Percentiles rank a stretch among this genome's conserved stretches.
These are phyloP conservation scores for Helicoverpa armigera DNA, from an alignment of 1,140 invertebrate species.

Conservation along the genomic window DNA sequence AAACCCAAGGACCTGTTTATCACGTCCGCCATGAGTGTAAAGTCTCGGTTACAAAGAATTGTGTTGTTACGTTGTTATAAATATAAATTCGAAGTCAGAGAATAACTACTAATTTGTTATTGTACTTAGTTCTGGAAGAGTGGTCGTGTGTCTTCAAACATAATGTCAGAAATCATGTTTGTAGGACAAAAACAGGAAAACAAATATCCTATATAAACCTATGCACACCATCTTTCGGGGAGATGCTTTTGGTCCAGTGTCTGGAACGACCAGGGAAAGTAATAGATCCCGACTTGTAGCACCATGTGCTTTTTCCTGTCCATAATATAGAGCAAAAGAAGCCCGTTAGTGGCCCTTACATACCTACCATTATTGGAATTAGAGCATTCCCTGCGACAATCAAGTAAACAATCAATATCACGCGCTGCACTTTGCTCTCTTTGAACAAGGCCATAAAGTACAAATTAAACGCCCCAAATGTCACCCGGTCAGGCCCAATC, in stretches of 20 bases:
- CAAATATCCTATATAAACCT: too few relatives aligned
- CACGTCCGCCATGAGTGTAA: background rate
- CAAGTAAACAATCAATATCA: background rate
- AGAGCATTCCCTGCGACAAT: background rate
- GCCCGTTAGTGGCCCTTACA: background rate
- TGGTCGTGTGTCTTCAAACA: too few relatives aligned
- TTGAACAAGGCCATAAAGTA: background rate
- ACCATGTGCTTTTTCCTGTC: too few relatives aligned
- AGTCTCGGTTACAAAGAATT: background rate
- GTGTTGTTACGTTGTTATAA: background rate
- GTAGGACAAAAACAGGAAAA: background rate
- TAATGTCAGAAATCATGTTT: background rate
- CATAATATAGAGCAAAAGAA: too few relatives aligned
- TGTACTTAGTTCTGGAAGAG: too few relatives aligned
- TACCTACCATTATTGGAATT: background rate
- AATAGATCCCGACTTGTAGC: too few relatives aligned
- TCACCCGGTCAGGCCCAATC: slow-evolving; percentile 50
- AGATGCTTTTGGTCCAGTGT: too few relatives aligned
- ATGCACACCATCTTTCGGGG: too few relatives aligned
- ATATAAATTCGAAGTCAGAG: too few relatives aligned
- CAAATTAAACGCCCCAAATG: slow-evolving; percentile 49
- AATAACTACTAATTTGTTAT: too few relatives aligned
- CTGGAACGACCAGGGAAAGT: too few relatives aligned
- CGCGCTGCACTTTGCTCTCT: slow-evolving; percentile 2
- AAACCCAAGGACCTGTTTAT: slow-evolving; percentile 14